phyloP scores from a whole-genome alignment of 2,888 invertebrate genomes.

The Phortica okadai region DNA sequence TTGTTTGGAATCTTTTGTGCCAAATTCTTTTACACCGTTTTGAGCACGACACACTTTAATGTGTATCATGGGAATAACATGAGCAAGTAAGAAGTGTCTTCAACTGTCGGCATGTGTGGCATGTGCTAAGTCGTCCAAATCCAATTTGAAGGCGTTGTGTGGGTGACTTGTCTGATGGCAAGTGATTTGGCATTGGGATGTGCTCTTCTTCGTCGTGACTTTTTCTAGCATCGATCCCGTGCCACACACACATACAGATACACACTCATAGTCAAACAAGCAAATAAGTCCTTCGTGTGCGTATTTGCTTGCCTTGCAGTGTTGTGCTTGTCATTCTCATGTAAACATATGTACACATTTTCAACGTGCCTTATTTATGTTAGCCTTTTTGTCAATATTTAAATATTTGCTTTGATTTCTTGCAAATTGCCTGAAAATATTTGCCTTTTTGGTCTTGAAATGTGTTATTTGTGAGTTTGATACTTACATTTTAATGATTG shows the following conservation, averaged over 20 bases:
- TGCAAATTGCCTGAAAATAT: conserved; percentile 36
- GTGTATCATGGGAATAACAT: conserved; percentile 63
- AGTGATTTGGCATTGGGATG: neutral
- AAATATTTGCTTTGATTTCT: conserved; percentile 62
- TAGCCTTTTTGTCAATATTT: conserved; percentile 33
- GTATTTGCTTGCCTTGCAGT: conserved; percentile 40
- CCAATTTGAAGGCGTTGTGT: conserved; percentile 66
- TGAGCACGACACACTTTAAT: conserved; percentile 49
- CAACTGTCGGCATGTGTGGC: neutral
- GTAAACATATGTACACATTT: conserved; percentile 15
- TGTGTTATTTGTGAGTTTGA: neutral
- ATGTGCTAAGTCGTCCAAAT: conserved; percentile 57
- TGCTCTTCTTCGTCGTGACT: neutral
- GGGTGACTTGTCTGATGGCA: conserved; percentile 51
- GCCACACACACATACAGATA: neutral
- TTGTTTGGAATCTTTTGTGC: neutral
- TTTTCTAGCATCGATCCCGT: neutral
- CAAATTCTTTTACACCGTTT: neutral
- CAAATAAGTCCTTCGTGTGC: conserved; percentile 16
- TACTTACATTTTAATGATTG: conserved; percentile 29
- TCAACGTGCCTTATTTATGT: conserved; percentile 8
- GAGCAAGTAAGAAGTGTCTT: conserved; percentile 20
- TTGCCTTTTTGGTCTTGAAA: conserved; percentile 6
- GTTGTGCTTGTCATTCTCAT: conserved; percentile 39
- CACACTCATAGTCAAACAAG: no score